Conservation (phyloP, 30 jellyfish, hydroid and myxozoan genomes). For the Aurelia sp. region DNA sequence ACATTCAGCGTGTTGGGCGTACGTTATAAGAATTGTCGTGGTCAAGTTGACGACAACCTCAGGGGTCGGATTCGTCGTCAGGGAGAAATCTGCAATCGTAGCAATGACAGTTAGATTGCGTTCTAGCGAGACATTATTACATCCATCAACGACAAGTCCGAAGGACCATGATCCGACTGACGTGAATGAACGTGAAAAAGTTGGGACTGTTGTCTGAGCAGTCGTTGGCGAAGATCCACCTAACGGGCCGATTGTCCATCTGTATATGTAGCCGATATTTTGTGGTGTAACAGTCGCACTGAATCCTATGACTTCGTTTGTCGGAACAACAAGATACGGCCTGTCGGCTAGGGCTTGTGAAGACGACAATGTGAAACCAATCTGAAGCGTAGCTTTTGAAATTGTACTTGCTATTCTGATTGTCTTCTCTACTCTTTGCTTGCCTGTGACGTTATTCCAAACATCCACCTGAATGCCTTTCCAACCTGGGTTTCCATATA, state of each 20-base stretch:
- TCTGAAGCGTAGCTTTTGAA: neutral
- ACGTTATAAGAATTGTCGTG: constrained; percentile 2
- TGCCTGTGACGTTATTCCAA: constrained; percentile 15
- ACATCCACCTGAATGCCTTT: constrained; percentile 4
- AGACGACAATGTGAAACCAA: constrained; percentile 23
- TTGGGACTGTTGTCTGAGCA: neutral
- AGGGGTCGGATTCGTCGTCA: constrained; percentile 34
- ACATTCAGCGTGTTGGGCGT: constrained; percentile 34
- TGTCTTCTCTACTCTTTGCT: neutral
- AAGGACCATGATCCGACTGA: constrained; percentile 9
- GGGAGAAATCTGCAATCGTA: constrained; percentile 9
- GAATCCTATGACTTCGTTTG: constrained; percentile 7
- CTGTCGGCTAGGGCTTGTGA: constrained; percentile 33
- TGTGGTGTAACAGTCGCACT: constrained; percentile 20
- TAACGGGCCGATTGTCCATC: neutral
- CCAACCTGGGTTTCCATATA: constrained; percentile 12
- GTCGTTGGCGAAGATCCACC: constrained; percentile 8
- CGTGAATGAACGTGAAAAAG: neutral
- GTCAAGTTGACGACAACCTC: constrained; percentile 37
- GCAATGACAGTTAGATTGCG: constrained; percentile 18
- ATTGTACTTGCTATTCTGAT: constrained; percentile 23
- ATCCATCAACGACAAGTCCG: constrained; percentile 27
- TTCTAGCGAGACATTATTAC: constrained; percentile 6
- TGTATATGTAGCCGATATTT: constrained; percentile 7
- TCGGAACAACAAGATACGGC: constrained; percentile 34